A percentile compares a stretch with the other conserved stretches of the same genome.
phyloP scores from a whole-genome alignment of 2,797 vertebrate genomes.

The Oceanodroma leucorhoa region DNA sequence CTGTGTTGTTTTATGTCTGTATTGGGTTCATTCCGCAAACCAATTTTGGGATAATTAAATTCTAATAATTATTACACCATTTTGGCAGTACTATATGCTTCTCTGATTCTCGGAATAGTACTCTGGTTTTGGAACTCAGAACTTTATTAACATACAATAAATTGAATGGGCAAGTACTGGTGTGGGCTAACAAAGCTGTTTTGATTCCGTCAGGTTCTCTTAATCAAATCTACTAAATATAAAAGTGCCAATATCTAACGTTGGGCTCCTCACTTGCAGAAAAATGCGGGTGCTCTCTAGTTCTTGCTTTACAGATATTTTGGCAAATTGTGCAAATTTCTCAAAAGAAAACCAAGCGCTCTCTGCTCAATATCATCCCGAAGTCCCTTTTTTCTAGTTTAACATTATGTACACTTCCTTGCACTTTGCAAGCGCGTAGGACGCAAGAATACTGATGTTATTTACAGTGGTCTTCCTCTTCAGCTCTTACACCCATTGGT shows the following conservation, averaged over 20 bases:
- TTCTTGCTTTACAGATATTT: neutral
- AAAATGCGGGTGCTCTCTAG: neutral
- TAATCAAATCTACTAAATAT: neutral
- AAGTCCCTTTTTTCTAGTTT: neutral
- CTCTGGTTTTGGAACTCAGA: neutral
- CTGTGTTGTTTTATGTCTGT: neutral
- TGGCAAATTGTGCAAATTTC: neutral
- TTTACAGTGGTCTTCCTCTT: neutral
- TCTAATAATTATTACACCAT: neutral
- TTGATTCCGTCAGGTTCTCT: neutral
- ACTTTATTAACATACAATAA: neutral
- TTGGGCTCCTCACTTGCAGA: neutral
- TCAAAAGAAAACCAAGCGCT: neutral
- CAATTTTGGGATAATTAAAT: constrained; percentile 10
- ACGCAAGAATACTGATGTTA: neutral
- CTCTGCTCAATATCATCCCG: neutral
- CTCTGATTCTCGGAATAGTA: neutral
- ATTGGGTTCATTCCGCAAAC: neutral
- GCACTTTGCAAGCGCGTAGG: neutral
- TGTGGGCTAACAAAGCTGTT: neutral
- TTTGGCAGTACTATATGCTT: neutral
- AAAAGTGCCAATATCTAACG: neutral
- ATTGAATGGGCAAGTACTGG: neutral
- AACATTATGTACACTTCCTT: neutral
- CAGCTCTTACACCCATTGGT: neutral